Evolutionary conservation across 2,113 vertebrate species (phyloP), one percentile per base, ranked within the genome.

Genomic region (rabbit (Oryctolagus cuniculus)): DNA sequence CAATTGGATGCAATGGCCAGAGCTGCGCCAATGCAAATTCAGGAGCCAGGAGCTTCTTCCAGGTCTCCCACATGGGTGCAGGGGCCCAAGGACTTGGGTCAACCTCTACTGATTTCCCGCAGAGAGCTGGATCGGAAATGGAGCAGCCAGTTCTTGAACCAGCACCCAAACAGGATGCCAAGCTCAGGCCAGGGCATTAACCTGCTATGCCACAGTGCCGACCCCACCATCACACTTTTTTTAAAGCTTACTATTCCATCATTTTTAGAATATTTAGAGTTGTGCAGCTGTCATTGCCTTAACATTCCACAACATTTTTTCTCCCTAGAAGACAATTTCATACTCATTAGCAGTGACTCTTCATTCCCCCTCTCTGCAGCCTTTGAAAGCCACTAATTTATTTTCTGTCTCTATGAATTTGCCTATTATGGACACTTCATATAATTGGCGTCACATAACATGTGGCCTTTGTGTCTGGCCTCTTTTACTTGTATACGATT

Each of bases 221-320:
- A 44, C 7, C 44, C 44, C 44, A 44, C 44, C 44, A 44, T 44
- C 44, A 44, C 44, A 44, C 44, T 44, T 66, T 17, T 67, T 78
- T 78, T 64, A 74, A 89, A 80, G 61, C 81, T 10, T 85, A 27
- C 19, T 90, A 0, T 44, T 91, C 15, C 31, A 16, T 83, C 24
- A 66, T 78, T 63, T 77, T 81, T 81, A 94, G 53, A 72, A 31
- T 64, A 84, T 38, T 90, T 22, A 83, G 10, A 61, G 53, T 84
- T 93, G 34, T 67, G 4, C 5, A 87, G 1, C 36, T 5, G 34
- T 85, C 36, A 73, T 6, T 61, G 9, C 34, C 49, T 3, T 25
- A 7, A 82, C 61, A 77, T 93, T 89, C 66, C 64, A 83, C 67
- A 82, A 80, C 51, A 75, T 85, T 80, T 74, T 67, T 64, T 69